Base-by-base conservation (phyloP, 2,113 vertebrate species). In the Sturnus vulgaris region DNA sequence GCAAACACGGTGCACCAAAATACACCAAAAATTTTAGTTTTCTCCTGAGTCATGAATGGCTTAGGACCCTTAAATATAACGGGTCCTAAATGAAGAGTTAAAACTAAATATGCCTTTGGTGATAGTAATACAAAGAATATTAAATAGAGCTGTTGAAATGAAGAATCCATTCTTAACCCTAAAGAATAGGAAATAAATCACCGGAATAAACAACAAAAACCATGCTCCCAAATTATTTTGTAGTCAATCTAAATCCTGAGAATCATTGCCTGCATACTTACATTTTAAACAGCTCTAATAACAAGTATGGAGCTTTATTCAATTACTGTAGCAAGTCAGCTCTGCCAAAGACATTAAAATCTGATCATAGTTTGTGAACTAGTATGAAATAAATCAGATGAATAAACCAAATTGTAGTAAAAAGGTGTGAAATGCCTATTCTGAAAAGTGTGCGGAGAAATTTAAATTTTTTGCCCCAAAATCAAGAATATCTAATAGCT, bases 401-500 rank as follows among this genome's bases (percentile, higher is more conserved):
- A 83, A 12, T n/a, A 83, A 68, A 77, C 6, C 3, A 64, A 1
- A 28, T 72, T 12, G 42, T 60, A 50, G 8, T 5, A 73, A 56
- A 73, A 60, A 81, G 6, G 5, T 35, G 53, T 37, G 4, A 70
- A 71, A 44, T 22, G 1, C 2, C 35, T 64, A 5, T 42, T 93
- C 33, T 33, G 49, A 72, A 77, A 19, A 59, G 11, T 68, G 50
- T 63, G 12, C 53, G 3, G 4, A 13, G 8, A 1, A 33, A 15
- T n/a, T 52, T 63, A 3, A 44, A 5, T 23, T 53, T 30, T 33
- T 76, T 4, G 10, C 2, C 1, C 2, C n/a, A 19, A 49, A 75
- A 47, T 63, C 21, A 31, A 9, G 49, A 49, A 1, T 27, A 24
- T 52, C 6, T 68, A 46, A n/a, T 14, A 73, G 1, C 0, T 0